These are phyloP conservation scores for Calosoma granatense DNA, from an alignment of 1,140 invertebrate genomes.

Conservation along the genomic window DNA sequence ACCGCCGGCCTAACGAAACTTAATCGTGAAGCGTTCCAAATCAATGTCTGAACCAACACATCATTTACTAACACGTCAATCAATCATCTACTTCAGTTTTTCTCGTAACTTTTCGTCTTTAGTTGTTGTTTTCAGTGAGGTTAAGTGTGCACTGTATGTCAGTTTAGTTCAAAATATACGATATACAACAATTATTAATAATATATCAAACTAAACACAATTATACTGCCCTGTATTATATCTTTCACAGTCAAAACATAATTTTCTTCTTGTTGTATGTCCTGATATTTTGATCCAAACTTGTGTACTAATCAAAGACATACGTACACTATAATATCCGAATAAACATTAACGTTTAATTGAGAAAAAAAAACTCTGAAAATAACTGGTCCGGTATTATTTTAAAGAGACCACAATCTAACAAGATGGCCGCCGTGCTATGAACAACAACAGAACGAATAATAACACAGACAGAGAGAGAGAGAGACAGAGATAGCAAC, in stretches of 20 bases:
- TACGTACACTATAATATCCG: too few relatives aligned
- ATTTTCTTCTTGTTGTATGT: too few relatives aligned
- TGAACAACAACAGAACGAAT: too few relatives aligned
- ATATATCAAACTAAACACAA: background rate
- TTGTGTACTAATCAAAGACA: too few relatives aligned
- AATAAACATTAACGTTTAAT: too few relatives aligned
- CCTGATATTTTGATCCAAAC: background rate
- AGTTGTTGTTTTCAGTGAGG: background rate
- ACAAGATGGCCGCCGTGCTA: background rate
- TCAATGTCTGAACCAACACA: conserved; percentile 44
- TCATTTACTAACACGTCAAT: background rate
- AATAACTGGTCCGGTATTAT: background rate
- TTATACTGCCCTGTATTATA: background rate
- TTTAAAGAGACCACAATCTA: background rate
- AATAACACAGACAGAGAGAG: too few relatives aligned
- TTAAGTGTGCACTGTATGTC: background rate
- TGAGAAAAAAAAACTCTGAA: too few relatives aligned
- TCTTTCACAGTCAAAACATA: too few relatives aligned
- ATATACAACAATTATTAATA: background rate
- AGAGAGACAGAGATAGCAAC: background rate
- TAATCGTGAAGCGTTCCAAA: conserved; percentile 55
- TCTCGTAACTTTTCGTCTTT: background rate
- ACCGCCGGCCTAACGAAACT: conserved; percentile 40
- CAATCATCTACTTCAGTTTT: background rate
- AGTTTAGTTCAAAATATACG: background rate